A percentile compares a stretch with the other conserved stretches of the same genome.
Conservation (phyloP, 1,140 invertebrate genomes). For the Calephelis nemesis region DNA sequence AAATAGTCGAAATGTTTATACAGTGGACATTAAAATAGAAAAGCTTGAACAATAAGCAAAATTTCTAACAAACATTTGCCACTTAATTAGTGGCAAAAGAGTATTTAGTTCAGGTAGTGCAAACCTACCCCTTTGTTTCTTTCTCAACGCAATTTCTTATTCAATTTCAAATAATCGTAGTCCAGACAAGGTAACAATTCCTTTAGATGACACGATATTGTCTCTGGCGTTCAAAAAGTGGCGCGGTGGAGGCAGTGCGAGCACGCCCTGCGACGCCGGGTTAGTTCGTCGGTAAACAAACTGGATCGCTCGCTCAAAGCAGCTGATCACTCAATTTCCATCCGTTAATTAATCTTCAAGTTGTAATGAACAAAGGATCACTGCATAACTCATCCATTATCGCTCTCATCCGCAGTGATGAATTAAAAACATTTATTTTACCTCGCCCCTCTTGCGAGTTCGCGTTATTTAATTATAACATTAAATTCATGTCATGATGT, state of each 20-base stretch:
- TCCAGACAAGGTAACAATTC: no score
- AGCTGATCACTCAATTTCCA: constrained; percentile 24
- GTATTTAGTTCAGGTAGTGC: no score
- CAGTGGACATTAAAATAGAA: no score
- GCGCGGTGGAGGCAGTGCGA: background rate
- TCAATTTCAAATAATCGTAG: no score
- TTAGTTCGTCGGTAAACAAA: constrained; percentile 10
- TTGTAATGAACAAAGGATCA: constrained; percentile 19
- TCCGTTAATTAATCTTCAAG: constrained; percentile 25
- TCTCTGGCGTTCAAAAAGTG: no score
- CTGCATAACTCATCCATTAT: constrained; percentile 19
- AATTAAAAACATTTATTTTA: constrained; percentile 13
- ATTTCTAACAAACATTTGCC: no score
- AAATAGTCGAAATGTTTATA: no score
- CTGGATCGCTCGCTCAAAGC: constrained; percentile 18
- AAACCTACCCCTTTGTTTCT: no score
- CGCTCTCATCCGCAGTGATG: constrained; percentile 10
- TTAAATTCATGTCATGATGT: constrained; percentile 4
- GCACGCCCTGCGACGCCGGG: background rate
- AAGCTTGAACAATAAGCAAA: no score
- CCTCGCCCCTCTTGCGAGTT: background rate
- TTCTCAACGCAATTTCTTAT: no score
- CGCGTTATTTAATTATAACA: constrained; percentile 4
- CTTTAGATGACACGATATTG: no score
- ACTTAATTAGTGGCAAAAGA: no score